phyloP scores from a whole-genome alignment of 2,113 vertebrate species.

The Hymenochirus boettgeri region DNA sequence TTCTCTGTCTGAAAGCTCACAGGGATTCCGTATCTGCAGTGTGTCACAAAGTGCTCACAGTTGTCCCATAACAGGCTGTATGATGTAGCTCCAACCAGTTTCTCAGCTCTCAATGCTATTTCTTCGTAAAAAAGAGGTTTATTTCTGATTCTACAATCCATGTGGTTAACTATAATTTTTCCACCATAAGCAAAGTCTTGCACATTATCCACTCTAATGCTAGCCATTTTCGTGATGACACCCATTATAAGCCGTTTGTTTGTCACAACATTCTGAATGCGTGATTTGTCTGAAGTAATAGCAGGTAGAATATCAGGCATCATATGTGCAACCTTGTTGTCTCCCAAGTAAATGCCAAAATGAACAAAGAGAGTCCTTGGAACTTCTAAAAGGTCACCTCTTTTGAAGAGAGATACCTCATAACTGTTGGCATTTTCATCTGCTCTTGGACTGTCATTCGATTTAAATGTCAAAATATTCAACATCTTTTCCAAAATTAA shows the following conservation, averaged over 20 bases:
- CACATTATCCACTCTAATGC: constrained; percentile 82
- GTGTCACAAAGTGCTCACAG: constrained; percentile 90
- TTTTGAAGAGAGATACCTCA: constrained; percentile 59
- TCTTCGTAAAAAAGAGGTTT: constrained; percentile 65
- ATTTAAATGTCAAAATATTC: constrained; percentile 63
- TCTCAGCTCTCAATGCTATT: constrained; percentile 75
- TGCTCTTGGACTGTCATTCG: constrained; percentile 50
- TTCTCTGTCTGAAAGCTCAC: constrained; percentile 80
- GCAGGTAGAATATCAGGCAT: constrained; percentile 88
- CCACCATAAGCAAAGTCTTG: constrained; percentile 89
- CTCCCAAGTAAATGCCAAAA: constrained; percentile 88
- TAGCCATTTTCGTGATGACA: constrained; percentile 72
- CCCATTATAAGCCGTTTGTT: constrained; percentile 84
- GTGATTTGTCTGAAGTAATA: constrained; percentile 61
- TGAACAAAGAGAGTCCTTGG: constrained; percentile 82
- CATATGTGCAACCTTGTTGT: constrained; percentile 83
- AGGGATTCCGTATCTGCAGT: constrained; percentile 78
- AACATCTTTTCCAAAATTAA: constrained; percentile 77
- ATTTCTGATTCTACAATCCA: constrained; percentile 62
- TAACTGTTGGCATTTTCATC: constrained; percentile 38
- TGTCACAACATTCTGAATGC: constrained; percentile 70
- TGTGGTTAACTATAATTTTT: constrained; percentile 70
- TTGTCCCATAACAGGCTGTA: constrained; percentile 95
- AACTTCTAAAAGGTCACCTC: constrained; percentile 88
- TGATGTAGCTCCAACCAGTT: constrained; percentile 64